Evolutionary conservation across 2,888 invertebrate species (phyloP).

Genomic region (Oeneis ivallda): DNA sequence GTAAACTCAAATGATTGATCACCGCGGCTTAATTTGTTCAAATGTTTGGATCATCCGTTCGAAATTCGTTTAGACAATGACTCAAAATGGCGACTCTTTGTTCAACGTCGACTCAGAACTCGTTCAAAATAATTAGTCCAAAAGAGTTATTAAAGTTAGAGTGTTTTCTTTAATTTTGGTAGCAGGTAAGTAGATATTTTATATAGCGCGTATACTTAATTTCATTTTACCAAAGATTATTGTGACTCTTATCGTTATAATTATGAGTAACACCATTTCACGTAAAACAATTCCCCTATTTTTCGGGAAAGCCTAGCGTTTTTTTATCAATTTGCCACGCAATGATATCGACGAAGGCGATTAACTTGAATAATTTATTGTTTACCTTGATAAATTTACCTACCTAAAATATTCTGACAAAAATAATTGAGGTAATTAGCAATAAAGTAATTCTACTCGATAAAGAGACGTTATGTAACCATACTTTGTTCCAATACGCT

Average conservation of each 20-base stretch:
- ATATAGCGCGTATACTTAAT: constrained; percentile 23
- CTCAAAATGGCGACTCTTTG: constrained; percentile 45
- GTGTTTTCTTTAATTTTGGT: constrained; percentile 58
- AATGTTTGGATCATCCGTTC: constrained; percentile 62
- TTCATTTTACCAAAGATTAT: constrained; percentile 27
- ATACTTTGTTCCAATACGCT: too few species aligned
- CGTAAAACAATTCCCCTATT: constrained; percentile 35
- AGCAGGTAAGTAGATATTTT: constrained; percentile 29
- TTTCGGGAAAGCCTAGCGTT: constrained; percentile 32
- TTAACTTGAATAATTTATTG: constrained; percentile 18
- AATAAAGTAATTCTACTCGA: too few species aligned
- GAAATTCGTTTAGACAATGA: constrained; percentile 45
- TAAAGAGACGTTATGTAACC: too few species aligned
- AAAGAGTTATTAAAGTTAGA: constrained; percentile 46
- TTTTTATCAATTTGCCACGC: constrained; percentile 65
- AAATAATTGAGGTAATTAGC: neutral
- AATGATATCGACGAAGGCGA: constrained; percentile 52
- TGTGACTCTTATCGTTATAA: constrained; percentile 34
- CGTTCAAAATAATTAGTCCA: constrained; percentile 41
- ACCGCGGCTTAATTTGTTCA: constrained; percentile 56
- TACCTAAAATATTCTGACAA: neutral
- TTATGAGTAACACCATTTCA: constrained; percentile 38
- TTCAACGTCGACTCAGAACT: constrained; percentile 39
- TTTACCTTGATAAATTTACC: constrained; percentile 3
- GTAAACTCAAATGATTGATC: constrained; percentile 66